These are phyloP conservation scores for Caloenas nicobarica DNA, from an alignment of 2,113 vertebrate species.

Conservation along the genomic window DNA sequence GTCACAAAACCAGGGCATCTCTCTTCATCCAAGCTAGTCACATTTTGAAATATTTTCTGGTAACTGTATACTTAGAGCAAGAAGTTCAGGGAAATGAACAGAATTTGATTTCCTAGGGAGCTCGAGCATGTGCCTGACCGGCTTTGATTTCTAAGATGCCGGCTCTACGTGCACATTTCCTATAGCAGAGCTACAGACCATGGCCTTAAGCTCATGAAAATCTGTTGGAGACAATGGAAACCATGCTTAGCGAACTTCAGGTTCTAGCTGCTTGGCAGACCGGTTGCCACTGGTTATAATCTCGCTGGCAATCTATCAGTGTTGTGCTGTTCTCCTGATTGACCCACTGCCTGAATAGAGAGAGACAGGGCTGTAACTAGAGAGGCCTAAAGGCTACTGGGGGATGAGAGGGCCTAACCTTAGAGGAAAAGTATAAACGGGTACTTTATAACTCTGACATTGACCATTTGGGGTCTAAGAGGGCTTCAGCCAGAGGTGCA, in stretches of 20 bases:
- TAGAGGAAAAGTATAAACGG: not conserved
- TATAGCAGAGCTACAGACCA: not conserved
- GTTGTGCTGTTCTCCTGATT: not conserved
- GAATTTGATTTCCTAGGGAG: not conserved
- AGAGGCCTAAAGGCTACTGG: not conserved
- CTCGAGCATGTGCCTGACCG: not conserved
- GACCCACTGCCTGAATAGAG: not conserved
- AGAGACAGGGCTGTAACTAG: not conserved
- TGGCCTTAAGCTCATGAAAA: not conserved
- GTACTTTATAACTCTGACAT: not conserved
- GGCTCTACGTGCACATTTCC: not conserved
- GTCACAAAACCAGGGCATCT: conserved; percentile 32
- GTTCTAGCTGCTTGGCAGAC: not conserved
- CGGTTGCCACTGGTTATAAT: not conserved
- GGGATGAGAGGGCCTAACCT: not conserved
- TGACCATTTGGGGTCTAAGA: not conserved
- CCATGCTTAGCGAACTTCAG: not conserved
- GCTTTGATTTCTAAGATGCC: not conserved
- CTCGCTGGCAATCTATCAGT: not conserved
- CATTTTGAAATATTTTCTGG: conserved; percentile 51
- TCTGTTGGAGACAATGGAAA: not conserved
- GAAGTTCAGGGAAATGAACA: conserved; percentile 27
- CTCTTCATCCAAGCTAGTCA: not conserved
- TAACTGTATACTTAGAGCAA: not conserved
- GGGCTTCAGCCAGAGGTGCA: not conserved